Percentiles rank a stretch among this genome's conserved stretches.
Conservation (phyloP, 2,888 invertebrate species). For the Theretra japonica region DNA sequence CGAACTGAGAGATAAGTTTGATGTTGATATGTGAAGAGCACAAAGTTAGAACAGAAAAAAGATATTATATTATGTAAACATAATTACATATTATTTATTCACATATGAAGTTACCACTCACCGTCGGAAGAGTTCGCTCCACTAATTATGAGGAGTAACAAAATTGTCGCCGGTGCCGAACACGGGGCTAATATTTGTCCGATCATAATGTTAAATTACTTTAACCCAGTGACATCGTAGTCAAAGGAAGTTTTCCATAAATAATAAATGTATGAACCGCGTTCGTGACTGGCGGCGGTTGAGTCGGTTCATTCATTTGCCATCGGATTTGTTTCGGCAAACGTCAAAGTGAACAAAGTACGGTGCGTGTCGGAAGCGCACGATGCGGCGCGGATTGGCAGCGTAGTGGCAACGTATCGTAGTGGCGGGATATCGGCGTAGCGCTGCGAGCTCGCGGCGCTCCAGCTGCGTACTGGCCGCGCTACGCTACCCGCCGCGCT, state of each 20-base stretch:
- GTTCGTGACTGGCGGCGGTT: conserved; percentile 65
- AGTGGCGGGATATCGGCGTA: conserved; percentile 40
- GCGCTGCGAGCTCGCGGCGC: conserved; percentile 60
- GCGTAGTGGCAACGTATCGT: conserved; percentile 36
- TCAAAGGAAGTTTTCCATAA: conserved; percentile 61
- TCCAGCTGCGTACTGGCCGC: conserved; percentile 63
- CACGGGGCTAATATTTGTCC: conserved; percentile 64
- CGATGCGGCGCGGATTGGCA: conserved; percentile 48
- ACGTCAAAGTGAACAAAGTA: conserved; percentile 67
- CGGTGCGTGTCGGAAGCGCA: conserved; percentile 53
- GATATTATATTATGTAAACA: neutral
- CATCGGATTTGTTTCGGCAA: conserved; percentile 72
- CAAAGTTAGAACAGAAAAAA: neutral
- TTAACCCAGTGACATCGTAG: conserved; percentile 71
- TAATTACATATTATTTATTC: conserved; percentile 4
- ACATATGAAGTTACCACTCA: conserved; percentile 51
- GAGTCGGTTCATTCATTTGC: conserved; percentile 73
- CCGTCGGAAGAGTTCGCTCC: conserved; percentile 71
- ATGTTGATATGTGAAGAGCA: neutral
- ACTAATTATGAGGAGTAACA: conserved; percentile 64
- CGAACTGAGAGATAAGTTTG: neutral
- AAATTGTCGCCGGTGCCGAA: conserved; percentile 59
- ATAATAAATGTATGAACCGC: conserved; percentile 64
- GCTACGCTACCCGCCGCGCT: conserved; percentile 59
- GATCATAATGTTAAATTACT: conserved; percentile 70